Percentiles rank a stretch among this genome's conserved stretches.
Evolutionary conservation across 2,113 vertebrate genomes (phyloP).

Genomic region (Gavia stellata): DNA sequence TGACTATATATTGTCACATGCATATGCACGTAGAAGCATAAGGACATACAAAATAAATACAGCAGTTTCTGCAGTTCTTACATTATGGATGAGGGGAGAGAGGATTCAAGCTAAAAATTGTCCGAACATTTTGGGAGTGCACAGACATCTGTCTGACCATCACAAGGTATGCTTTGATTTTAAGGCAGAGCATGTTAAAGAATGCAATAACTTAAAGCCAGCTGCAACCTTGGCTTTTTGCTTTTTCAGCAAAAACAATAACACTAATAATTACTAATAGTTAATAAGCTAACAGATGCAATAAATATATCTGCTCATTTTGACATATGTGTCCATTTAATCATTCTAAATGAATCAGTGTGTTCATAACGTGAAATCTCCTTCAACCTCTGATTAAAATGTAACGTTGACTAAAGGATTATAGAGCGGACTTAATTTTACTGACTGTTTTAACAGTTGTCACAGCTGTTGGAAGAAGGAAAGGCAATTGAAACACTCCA

Average conservation of each 20-base stretch:
- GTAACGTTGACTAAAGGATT: slow-evolving; percentile 83
- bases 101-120: slow-evolving; percentile 33
- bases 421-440: slow-evolving; percentile 83
- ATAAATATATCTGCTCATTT: slow-evolving; percentile 72
- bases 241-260: slow-evolving; percentile 58
- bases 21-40: neutral
- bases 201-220: slow-evolving; percentile 67
- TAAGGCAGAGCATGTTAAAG: slow-evolving; percentile 64
- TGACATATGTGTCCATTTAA: slow-evolving; percentile 77
- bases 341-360: slow-evolving; percentile 75
- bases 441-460: slow-evolving; percentile 86
- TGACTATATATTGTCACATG: slow-evolving; percentile 23
- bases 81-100: neutral
- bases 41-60: neutral
- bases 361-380: slow-evolving; percentile 68
- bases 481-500: slow-evolving; percentile 75
- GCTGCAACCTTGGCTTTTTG: slow-evolving; percentile 39
- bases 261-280: slow-evolving; percentile 60
- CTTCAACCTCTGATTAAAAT: slow-evolving; percentile 84
- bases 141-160: slow-evolving; percentile 51
- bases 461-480: slow-evolving; percentile 81
- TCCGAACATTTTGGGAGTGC: slow-evolving; percentile 40
- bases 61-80: neutral
- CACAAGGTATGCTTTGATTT: slow-evolving; percentile 69
- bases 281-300: slow-evolving; percentile 72